Evolutionary conservation across 2,888 invertebrate genomes (phyloP), one percentile per base, ranked within the genome.

Genomic region (Alsophila aescularia): DNA sequence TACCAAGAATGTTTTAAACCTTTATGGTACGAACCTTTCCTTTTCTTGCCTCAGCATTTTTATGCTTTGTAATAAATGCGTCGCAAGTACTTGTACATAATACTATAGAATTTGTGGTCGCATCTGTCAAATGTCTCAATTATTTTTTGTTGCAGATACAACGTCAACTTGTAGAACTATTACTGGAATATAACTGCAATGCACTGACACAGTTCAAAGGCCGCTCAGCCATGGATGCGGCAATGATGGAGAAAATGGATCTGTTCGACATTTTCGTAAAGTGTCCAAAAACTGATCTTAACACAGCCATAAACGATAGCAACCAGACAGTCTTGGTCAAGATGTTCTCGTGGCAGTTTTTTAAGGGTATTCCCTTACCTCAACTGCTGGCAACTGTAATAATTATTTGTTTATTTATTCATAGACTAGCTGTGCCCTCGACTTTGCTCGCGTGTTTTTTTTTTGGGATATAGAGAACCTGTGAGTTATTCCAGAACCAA

Each of bases 311-410:
- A 40, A 89, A 90, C 62, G 67, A 75, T 7, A 24, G 41, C 0
- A 80, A 85, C 50, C 86, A 90, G 51, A 84, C 70, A 7, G 68
- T 85, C 31, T 74, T 90, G 3, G 69, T 83, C 0, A 89, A 89
- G 65, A 79, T 87, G 68, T 88, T 90, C 52, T 64, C 68, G 9
- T 44, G 72, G 3, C 67, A 79, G 0, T 87, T 74, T 59, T 85
- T 77, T 59, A 83, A 66, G 59, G 72, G 64, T 1, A 48, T 83
- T n/a, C 58, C 68, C 10, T 57, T 66, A 8, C 8, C 60, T 10
- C 77, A 81, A 1, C 72, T 81, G 24, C 47, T 83, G 27, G 81
- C 81, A 73, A 77, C 65, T 63, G 90, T 88, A 76, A 34, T 8
- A 44, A 24, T 43, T 14, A 36, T 18, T n/a, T 16, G 2, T 14